These are phyloP conservation scores for Keiferia lycopersicella DNA, from an alignment of 2,888 invertebrate genomes.

Conservation along the genomic window DNA sequence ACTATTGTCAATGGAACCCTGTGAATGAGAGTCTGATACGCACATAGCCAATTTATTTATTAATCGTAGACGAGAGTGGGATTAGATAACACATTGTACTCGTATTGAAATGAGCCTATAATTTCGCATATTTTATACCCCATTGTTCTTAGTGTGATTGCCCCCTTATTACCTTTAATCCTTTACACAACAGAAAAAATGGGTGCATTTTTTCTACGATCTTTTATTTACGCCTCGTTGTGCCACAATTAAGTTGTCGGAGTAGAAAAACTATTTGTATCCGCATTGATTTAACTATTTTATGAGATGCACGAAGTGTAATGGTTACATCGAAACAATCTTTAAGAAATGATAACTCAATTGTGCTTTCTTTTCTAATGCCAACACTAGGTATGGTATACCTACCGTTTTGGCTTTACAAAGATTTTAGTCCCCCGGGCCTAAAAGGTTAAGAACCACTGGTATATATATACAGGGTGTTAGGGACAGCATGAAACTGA, in stretches of 20 bases:
- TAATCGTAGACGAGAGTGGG: neutral
- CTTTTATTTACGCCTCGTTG: neutral
- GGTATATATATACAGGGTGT: too few relatives aligned
- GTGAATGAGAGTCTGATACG: too few relatives aligned
- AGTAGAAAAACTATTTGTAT: neutral
- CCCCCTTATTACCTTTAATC: neutral
- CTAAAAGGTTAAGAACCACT: too few relatives aligned
- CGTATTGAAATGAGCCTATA: slow-evolving; percentile 27
- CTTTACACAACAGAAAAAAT: neutral
- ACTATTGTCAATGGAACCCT: too few relatives aligned
- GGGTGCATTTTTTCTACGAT: neutral
- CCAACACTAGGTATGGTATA: too few relatives aligned
- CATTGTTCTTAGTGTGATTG: slow-evolving; percentile 4
- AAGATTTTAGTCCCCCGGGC: too few relatives aligned
- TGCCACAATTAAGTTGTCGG: neutral
- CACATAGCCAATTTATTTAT: neutral
- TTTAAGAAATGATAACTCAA: too few relatives aligned
- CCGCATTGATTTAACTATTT: slow-evolving; percentile 6
- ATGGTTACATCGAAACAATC: neutral
- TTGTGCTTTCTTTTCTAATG: too few relatives aligned
- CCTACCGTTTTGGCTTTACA: too few relatives aligned
- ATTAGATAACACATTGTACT: slow-evolving; percentile 8
- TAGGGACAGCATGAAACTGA: too few relatives aligned
- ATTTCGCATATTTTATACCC: slow-evolving; percentile 8
- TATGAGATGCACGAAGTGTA: neutral